Evolutionary conservation across 2,888 invertebrate genomes (phyloP), one percentile per base, ranked within the genome.

Genomic region (Lucinisca nassula): DNA sequence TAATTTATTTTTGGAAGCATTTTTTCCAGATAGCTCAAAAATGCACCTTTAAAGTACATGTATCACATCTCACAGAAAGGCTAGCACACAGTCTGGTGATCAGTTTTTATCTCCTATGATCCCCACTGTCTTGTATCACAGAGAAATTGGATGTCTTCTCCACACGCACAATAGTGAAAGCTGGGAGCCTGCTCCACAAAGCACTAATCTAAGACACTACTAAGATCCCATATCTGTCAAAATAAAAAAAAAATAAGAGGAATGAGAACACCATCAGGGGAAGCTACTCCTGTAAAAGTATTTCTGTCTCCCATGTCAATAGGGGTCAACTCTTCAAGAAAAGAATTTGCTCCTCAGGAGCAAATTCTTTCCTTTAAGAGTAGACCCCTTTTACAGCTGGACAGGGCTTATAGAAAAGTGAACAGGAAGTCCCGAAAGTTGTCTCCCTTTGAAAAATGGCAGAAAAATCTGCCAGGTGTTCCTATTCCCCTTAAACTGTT

Each of bases 141-240:
- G 67, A 32, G 35, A 35, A 21, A 67, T 12, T 67, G 67, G 67
- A 67, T 67, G 67, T 67, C 24, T 32, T 67, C 14, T 17, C 17
- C 17, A 14, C 17, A 10, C 32, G 17, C 67, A 67, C 4, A 4
- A 67, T 10, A n/a, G 30, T n/a, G 35, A 3, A 35, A 21, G 3
- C 30, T 10, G 12, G 30, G 67, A 67, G 67, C 67, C 67, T 1
- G 67, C 67, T 67, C 67, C 67, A 30, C 35, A 32, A 21, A 17
- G 30, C 37, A 49, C 37, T 77, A 87, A 84, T 93, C 92, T 70
- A 94, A 82, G 4, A 94, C 92, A 88, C 91, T 93, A 82, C 92
- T 92, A 51, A 94, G 81, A 84, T 93, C 93, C 92, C 93, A 94
- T 74, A 94, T 83, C 94, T 94, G 90, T 74, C 89, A 90, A 61